Evolutionary conservation across 1,140 invertebrate species (phyloP).

Genomic region (Kradibia gibbosae): DNA sequence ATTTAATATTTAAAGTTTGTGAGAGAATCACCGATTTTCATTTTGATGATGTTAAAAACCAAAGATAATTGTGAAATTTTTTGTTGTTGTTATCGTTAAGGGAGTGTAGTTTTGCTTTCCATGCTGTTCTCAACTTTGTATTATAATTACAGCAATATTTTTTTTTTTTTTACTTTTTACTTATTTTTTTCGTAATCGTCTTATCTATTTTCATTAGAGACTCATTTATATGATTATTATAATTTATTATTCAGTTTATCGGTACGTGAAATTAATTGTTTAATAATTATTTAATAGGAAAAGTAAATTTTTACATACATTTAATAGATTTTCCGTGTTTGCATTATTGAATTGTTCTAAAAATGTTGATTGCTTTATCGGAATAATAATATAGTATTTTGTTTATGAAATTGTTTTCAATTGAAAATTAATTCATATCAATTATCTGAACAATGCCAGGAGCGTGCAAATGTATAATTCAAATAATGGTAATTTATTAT

Average conservation of each 20-base stretch:
- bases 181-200: neutral
- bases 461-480: no score
- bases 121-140: neutral
- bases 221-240: neutral
- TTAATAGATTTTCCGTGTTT: neutral
- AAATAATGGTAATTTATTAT: no score
- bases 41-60: constrained; percentile 8
- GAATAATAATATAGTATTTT: no score
- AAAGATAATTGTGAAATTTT: constrained; percentile 12
- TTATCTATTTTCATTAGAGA: neutral
- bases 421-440: no score
- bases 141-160: neutral
- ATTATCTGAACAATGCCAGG: no score
- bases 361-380: no score
- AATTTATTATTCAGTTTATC: neutral
- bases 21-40: neutral
- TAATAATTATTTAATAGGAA: neutral
- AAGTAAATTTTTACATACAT: neutral
- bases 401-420: no score
- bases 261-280: neutral
- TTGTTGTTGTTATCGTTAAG: constrained; percentile 3
- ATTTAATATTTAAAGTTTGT: constrained; percentile 9
- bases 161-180: constrained; percentile 26
- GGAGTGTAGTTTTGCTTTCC: neutral
- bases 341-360: neutral